These are phyloP conservation scores for Chironomus riparius DNA, from an alignment of 2,888 invertebrate genomes.

Conservation along the genomic window DNA sequence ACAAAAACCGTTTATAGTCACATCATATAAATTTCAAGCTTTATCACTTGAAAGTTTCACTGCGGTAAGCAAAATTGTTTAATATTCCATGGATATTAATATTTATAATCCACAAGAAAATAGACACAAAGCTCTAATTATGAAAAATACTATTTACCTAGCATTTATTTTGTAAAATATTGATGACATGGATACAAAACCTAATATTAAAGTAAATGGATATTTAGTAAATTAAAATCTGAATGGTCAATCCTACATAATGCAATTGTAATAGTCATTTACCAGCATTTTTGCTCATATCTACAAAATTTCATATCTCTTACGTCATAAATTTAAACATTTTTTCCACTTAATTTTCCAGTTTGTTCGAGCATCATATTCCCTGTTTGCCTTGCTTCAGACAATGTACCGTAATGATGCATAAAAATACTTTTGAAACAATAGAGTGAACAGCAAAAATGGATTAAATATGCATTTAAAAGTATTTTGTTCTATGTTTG, in stretches of 20 bases:
- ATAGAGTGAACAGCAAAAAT: background rate
- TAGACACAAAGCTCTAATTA: no score
- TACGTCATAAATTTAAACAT: background rate
- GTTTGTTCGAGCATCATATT: background rate
- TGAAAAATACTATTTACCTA: no score
- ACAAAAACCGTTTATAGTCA: background rate
- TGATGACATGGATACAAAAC: no score
- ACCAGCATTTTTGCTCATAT: no score
- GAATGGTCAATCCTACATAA: no score
- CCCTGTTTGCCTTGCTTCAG: background rate
- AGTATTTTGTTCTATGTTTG: no score
- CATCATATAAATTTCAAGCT: background rate
- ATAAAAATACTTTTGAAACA: background rate
- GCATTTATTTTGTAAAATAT: no score
- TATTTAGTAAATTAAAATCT: no score
- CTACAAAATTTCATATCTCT: background rate
- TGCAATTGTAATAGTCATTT: no score
- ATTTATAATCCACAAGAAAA: no score
- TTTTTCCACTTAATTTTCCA: background rate
- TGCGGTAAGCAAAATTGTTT: background rate
- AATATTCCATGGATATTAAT: no score
- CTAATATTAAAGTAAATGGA: no score
- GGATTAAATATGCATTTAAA: background rate
- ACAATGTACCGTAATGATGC: background rate
- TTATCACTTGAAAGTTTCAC: background rate